These are phyloP conservation scores for Dione vanillae DNA, from an alignment of 2,888 invertebrate species.

Conservation along the genomic window DNA sequence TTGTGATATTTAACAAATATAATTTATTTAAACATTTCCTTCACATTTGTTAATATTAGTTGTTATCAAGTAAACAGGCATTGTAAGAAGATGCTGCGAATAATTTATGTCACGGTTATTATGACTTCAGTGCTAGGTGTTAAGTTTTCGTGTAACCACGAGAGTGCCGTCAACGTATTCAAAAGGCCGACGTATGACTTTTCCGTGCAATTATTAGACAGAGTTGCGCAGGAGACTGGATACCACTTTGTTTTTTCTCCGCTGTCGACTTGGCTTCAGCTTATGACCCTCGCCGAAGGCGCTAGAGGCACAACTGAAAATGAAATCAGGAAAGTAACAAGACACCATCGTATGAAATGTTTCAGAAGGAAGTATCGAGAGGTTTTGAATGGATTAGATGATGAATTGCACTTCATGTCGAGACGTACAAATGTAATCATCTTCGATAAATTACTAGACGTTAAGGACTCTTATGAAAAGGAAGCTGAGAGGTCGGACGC, in stretches of 20 bases:
- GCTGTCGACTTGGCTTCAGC: conserved; percentile 66
- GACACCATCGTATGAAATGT: conserved; percentile 58
- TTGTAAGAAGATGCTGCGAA: conserved; percentile 26
- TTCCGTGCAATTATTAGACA: conserved; percentile 61
- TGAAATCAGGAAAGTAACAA: conserved; percentile 64
- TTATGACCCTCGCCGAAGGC: conserved; percentile 64
- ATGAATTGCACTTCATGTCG: conserved; percentile 52
- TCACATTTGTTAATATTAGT: background rate
- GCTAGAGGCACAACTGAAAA: conserved; percentile 56
- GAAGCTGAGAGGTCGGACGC: conserved; percentile 56
- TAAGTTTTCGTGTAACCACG: conserved; percentile 55
- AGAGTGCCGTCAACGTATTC: conserved; percentile 53
- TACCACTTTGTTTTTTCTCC: conserved; percentile 71
- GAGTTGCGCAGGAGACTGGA: conserved; percentile 58
- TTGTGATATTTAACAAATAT: background rate
- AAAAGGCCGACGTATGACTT: conserved; percentile 65
- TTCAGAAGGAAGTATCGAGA: conserved; percentile 57
- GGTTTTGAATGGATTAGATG: conserved; percentile 56
- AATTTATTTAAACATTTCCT: background rate
- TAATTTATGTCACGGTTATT: conserved; percentile 23
- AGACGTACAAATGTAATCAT: conserved; percentile 59
- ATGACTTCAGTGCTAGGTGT: conserved; percentile 39
- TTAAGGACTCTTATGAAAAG: conserved; percentile 56
- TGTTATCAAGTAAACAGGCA: background rate
- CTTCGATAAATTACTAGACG: conserved; percentile 57